Evolutionary conservation across 2,888 invertebrate genomes (phyloP).

Genomic region (Keiferia lycopersicella): DNA sequence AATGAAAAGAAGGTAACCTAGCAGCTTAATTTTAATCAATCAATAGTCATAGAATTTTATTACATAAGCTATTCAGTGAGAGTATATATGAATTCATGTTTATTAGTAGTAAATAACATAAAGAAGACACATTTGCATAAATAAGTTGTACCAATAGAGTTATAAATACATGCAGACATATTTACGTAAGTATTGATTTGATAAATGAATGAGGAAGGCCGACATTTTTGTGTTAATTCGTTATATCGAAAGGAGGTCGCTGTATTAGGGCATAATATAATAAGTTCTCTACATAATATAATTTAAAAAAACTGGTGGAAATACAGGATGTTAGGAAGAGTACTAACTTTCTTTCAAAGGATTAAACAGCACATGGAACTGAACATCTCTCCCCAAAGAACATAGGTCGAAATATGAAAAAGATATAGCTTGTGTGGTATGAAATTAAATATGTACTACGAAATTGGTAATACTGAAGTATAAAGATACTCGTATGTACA

Average conservation of each 20-base stretch:
- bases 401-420: too few species aligned
- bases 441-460: too few species aligned
- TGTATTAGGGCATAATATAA: background rate
- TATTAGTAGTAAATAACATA: constrained; percentile 10
- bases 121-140: constrained; percentile 18
- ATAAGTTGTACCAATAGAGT: background rate
- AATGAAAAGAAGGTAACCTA: background rate
- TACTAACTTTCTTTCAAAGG: too few species aligned
- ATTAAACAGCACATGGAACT: too few species aligned
- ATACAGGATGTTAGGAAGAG: too few species aligned
- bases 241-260: background rate
- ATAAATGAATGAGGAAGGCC: constrained; percentile 5
- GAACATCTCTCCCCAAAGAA: too few species aligned
- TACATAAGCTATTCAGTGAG: constrained; percentile 8
- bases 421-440: too few species aligned
- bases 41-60: background rate
- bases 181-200: constrained; percentile 14
- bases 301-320: background rate
- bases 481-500: too few species aligned
- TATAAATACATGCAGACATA: constrained; percentile 7
- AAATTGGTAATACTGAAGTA: too few species aligned
- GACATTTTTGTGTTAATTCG: background rate
- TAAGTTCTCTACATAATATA: background rate
- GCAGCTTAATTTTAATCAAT: background rate
- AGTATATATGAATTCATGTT: background rate